A percentile compares a stretch with the other conserved stretches of the same genome.
Conservation (phyloP, 1,140 invertebrate genomes). For the Lepidotrigona ventralis region DNA sequence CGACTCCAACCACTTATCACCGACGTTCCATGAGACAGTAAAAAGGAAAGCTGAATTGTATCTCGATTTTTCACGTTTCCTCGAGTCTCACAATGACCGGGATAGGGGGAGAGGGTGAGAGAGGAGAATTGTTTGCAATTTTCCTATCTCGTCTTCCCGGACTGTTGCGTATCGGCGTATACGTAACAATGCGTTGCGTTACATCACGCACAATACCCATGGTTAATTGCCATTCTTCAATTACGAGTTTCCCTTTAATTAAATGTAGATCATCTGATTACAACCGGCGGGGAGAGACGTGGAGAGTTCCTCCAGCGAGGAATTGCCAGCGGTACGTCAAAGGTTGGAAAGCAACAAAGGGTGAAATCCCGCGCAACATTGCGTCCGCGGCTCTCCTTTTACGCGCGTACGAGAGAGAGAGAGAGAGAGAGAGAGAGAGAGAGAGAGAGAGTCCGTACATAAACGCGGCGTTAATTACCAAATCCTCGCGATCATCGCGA, state of each 20-base stretch:
- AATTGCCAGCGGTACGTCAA: background rate
- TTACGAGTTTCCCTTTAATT: conserved; percentile 32
- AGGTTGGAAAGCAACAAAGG: conserved; percentile 15
- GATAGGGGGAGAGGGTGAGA: no score
- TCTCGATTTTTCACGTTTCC: background rate
- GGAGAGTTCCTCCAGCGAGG: conserved; percentile 3
- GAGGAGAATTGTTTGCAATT: background rate
- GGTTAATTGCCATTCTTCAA: conserved; percentile 31
- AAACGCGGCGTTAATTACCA: background rate
- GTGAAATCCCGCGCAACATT: background rate
- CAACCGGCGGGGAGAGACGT: no score
- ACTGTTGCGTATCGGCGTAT: background rate
- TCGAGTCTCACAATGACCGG: background rate
- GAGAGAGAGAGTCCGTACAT: no score
- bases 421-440: no score
- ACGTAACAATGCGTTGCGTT: background rate
- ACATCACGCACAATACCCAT: background rate
- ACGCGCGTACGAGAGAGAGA: no score
- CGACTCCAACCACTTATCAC: background rate
- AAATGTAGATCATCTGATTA: conserved; percentile 36
- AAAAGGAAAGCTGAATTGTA: background rate
- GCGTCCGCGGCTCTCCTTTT: background rate
- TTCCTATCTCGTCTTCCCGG: no score
- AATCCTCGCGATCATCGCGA: background rate
- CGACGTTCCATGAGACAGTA: background rate